phyloP scores from a whole-genome alignment of 1,140 invertebrate genomes.

The Diprion similis region DNA sequence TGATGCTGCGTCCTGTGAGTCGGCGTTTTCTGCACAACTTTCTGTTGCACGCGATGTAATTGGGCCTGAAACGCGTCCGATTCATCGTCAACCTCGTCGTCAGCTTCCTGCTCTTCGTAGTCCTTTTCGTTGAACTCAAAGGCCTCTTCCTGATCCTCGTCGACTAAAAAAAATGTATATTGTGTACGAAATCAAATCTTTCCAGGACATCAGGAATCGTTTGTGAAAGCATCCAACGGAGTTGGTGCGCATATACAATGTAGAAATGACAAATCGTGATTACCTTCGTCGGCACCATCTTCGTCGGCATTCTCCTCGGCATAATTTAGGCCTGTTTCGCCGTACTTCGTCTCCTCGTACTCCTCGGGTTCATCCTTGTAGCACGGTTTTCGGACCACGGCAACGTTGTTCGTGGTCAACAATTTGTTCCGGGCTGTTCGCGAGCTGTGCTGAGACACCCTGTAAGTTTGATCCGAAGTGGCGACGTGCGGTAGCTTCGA shows the following conservation, averaged over 20 bases:
- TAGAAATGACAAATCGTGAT: slow-evolving; percentile 2
- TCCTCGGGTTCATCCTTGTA: slow-evolving; percentile 29
- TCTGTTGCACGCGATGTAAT: slow-evolving; percentile 6
- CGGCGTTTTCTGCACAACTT: not conserved
- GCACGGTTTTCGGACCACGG: slow-evolving; percentile 27
- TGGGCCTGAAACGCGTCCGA: slow-evolving; percentile 26
- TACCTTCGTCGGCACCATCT: slow-evolving; percentile 37
- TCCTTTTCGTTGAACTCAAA: slow-evolving; percentile 28
- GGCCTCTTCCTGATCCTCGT: slow-evolving; percentile 29
- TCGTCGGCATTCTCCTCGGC: slow-evolving; percentile 34
- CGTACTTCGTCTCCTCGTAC: slow-evolving; percentile 27
- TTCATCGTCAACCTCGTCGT: slow-evolving; percentile 42
- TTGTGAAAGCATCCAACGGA: not conserved
- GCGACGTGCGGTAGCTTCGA: not conserved
- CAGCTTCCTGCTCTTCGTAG: slow-evolving; percentile 39
- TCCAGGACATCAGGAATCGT: not conserved
- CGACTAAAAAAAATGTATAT: slow-evolving; percentile 16
- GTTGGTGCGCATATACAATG: too few relatives aligned
- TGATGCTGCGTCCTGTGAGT: not conserved
- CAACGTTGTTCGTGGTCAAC: slow-evolving; percentile 17
- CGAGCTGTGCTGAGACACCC: not conserved
- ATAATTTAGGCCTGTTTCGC: slow-evolving; percentile 25
- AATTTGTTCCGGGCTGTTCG: slow-evolving; percentile 24
- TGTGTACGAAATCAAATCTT: not conserved
- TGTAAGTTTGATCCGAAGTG: slow-evolving; percentile 2